Conservation (phyloP, 2,888 invertebrate genomes). For the Mythimna albipuncta region DNA sequence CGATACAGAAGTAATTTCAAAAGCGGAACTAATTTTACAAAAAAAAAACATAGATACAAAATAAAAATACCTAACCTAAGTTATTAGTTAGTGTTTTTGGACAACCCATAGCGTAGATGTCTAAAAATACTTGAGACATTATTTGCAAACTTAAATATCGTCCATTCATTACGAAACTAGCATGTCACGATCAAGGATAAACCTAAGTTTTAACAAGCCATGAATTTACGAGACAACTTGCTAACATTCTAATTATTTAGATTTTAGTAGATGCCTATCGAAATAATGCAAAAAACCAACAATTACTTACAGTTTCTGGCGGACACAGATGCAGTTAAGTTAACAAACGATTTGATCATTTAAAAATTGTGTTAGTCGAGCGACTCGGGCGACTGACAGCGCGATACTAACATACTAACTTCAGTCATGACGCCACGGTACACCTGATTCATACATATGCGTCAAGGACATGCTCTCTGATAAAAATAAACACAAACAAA, state of each 20-base stretch:
- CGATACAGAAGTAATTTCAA: no score
- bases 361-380: conserved; percentile 31
- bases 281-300: background rate
- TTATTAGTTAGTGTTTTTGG: background rate
- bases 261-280: no score
- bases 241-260: background rate
- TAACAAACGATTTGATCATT: conserved; percentile 78
- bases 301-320: conserved; percentile 75
- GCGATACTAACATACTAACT: conserved; percentile 69
- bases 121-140: conserved; percentile 1
- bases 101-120: background rate
- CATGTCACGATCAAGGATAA: conserved; percentile 49
- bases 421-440: conserved; percentile 29
- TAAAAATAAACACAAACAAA: conserved; percentile 69
- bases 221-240: background rate
- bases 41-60: background rate
- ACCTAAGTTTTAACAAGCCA: conserved; percentile 12
- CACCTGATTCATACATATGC: conserved; percentile 59
- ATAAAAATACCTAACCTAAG: background rate
- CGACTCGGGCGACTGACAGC: conserved; percentile 58
- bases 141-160: conserved; percentile 27
- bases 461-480: conserved; percentile 65
- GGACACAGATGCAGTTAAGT: conserved; percentile 65
- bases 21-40: background rate
- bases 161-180: conserved; percentile 40